Base-by-base conservation (phyloP, 1,140 invertebrate species). In the Chrysomallon squamiferum region DNA sequence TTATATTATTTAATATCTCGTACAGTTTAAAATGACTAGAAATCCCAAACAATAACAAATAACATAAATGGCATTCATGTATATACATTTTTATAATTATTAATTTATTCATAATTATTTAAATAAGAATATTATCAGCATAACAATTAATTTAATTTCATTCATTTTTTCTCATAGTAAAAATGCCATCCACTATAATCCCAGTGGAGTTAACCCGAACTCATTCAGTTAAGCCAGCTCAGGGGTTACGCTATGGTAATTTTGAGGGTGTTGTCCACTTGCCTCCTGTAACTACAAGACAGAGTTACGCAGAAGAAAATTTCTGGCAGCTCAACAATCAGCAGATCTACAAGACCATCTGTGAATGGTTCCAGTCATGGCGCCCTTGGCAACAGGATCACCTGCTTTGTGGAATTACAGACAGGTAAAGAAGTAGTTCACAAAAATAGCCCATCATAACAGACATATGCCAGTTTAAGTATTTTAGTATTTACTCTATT, bases 301-400 rank as follows among this genome's bases (percentile, higher is more conserved):
- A 63, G 5, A 70, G 59, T 54, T 25, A 58, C 1, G 59, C 62
- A 2, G 59, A 68, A 20, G 62, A 68, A n/a, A 74, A 67, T 49
- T 73, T 72, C 52, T 75, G 73, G 13, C 56, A 60, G 18, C 64
- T 80, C 3, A 80, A 77, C 70, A 82, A 82, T 56, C 72, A 80
- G 43, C 80, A 82, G 47, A 80, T 82, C 25, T 80, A 75, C 54
- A 74, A 75, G 38, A 79, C 68, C 27, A 69, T 83, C 11, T 74
- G 71, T 70, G 76, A 81, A 20, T 82, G 80, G 81, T 78, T 77
- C 62, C 71, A 77, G 38, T 38, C 64, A 25, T 83, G 81, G 81
- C 63, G 71, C 56, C 76, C 80, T 60, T 83, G 81, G 81, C 81
- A 83, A 62, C 78, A 81, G 54, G 72, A 72, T 58, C 69, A 72